These are phyloP conservation scores for Anarrhichthys ocellatus DNA, from an alignment of 2,113 vertebrate genomes.

Conservation along the genomic window DNA sequence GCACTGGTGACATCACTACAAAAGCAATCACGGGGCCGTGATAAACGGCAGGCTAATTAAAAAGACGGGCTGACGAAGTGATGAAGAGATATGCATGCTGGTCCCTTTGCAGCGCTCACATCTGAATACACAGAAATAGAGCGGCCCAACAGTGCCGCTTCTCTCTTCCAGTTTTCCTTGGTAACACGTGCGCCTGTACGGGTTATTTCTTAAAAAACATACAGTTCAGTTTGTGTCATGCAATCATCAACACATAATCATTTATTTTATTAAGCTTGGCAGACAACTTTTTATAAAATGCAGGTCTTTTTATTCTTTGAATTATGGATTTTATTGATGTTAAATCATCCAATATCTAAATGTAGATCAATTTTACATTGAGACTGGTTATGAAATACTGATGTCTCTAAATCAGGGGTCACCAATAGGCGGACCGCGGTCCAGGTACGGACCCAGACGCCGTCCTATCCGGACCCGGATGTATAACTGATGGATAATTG, in stretches of 20 bases:
- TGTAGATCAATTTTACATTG: no score
- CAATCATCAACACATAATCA: neutral
- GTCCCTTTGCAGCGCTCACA: constrained; percentile 15
- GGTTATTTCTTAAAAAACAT: neutral
- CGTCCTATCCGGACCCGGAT: no score
- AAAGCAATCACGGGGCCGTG: constrained; percentile 81
- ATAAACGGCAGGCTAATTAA: constrained; percentile 84
- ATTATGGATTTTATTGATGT: no score
- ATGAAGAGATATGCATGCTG: constrained; percentile 55
- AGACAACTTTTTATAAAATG: no score
- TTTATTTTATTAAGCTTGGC: no score
- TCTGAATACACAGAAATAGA: constrained; percentile 34
- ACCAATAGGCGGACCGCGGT: no score
- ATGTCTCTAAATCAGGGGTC: no score
- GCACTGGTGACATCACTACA: constrained; percentile 83
- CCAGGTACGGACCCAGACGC: no score
- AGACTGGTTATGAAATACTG: neutral
- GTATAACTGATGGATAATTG: no score
- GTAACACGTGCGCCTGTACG: constrained; percentile 7
- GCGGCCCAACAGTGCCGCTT: neutral
- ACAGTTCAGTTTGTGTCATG: neutral
- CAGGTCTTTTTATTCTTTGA: no score
- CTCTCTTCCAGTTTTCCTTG: neutral
- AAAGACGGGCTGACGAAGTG: constrained; percentile 74
- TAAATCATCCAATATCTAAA: no score